phyloP scores from a whole-genome alignment of 2,888 invertebrate species.

The Netelia virgata region DNA sequence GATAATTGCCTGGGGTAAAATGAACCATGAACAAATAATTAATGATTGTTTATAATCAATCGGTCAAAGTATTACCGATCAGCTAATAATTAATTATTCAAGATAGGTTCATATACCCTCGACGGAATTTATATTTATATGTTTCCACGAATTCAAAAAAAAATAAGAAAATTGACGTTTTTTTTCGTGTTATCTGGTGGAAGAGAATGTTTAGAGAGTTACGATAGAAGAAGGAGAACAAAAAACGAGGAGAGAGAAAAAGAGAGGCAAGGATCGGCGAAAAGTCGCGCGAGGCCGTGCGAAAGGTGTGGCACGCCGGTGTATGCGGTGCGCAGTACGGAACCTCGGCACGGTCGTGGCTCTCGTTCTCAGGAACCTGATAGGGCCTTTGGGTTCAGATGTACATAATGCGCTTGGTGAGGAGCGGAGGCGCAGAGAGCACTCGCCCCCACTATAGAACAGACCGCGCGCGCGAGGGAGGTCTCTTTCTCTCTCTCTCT shows the following conservation, averaged over 20 bases:
- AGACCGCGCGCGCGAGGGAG: slow-evolving; percentile 38
- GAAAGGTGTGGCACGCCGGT: slow-evolving; percentile 76
- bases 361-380: slow-evolving; percentile 77
- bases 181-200: not conserved
- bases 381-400: slow-evolving; percentile 70
- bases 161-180: not conserved
- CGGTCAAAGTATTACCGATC: no score
- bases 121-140: no score
- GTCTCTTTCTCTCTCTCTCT: slow-evolving; percentile 12
- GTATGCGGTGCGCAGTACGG: slow-evolving; percentile 61
- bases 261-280: slow-evolving; percentile 58
- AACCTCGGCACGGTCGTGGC: slow-evolving; percentile 52
- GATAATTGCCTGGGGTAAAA: no score
- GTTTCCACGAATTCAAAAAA: no score
- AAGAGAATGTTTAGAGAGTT: not conserved
- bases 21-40: no score
- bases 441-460: slow-evolving; percentile 20
- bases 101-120: no score
- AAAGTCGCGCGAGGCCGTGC: slow-evolving; percentile 74
- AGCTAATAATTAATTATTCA: not conserved
- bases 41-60: no score
- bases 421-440: slow-evolving; percentile 64
- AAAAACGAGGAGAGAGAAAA: slow-evolving; percentile 17
- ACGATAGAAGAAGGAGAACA: not conserved
- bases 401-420: slow-evolving; percentile 61